Percentiles rank a stretch among this genome's conserved stretches.
Evolutionary conservation across 2,888 invertebrate genomes (phyloP).

Genomic region (Platycheirus albimanus): DNA sequence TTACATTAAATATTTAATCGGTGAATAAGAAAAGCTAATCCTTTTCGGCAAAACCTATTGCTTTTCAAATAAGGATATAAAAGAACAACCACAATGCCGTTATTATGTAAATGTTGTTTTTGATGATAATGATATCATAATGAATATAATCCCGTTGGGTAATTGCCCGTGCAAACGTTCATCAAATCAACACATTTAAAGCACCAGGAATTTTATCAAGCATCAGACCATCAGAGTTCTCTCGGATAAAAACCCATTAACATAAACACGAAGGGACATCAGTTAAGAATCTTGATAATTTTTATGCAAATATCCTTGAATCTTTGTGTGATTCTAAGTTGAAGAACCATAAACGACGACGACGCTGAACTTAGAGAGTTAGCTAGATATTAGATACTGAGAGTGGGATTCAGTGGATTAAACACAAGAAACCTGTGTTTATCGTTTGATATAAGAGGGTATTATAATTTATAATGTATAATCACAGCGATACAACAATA

Average conservation of each 20-base stretch:
- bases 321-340: slow-evolving; percentile 4
- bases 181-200: slow-evolving; percentile 13
- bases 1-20: no score
- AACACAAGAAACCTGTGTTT: no score
- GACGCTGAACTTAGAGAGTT: no score
- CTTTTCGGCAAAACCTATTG: no score
- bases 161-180: slow-evolving; percentile 28
- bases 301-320: slow-evolving; percentile 18
- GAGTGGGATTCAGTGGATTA: no score
- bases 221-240: neutral
- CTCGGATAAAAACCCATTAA: neutral
- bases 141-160: slow-evolving; percentile 24
- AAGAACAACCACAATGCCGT: slow-evolving; percentile 1
- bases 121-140: slow-evolving; percentile 11
- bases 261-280: neutral
- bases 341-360: neutral
- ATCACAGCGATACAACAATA: no score
- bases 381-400: no score
- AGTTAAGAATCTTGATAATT: slow-evolving; percentile 3
- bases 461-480: no score
- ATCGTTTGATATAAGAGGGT: no score
- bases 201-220: neutral
- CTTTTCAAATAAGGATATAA: slow-evolving; percentile 8
- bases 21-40: no score
- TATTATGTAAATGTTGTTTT: slow-evolving; percentile 24